Percentiles rank a stretch among this genome's conserved stretches.
Evolutionary conservation across 1,140 invertebrate species (phyloP).

Genomic region (Tetragonula clypearis): DNA sequence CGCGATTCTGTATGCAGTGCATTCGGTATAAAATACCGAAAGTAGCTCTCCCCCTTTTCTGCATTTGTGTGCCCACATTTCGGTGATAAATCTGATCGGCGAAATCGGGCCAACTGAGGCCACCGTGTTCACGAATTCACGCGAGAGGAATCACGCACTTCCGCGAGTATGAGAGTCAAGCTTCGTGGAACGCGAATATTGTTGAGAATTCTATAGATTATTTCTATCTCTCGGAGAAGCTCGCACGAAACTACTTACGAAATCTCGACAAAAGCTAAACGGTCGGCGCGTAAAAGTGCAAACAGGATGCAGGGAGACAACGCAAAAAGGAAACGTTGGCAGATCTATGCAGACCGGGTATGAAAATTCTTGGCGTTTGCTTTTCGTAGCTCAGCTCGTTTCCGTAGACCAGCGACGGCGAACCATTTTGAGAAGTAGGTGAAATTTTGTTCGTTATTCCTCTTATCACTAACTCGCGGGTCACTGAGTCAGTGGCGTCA

Average conservation of each 20-base stretch:
- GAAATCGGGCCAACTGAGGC: not conserved
- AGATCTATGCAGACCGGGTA: not conserved
- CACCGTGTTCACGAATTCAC: not conserved
- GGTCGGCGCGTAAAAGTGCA: not conserved
- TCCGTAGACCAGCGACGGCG: not conserved
- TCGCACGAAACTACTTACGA: not conserved
- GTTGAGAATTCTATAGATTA: not conserved
- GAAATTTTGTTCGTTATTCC: too few species aligned
- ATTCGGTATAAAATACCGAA: not conserved
- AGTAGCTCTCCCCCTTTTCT: not conserved
- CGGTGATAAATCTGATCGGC: not conserved
- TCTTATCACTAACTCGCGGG: too few species aligned
- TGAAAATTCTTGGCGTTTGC: slow-evolving; percentile 27
- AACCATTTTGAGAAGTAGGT: too few species aligned
- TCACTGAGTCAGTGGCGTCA: too few species aligned
- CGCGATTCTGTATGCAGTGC: not conserved
- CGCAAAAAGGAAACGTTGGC: not conserved
- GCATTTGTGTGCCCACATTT: not conserved
- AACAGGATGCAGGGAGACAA: too few species aligned
- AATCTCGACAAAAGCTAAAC: not conserved
- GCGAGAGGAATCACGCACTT: slow-evolving; percentile 12
- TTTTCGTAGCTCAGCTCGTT: not conserved
- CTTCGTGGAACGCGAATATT: not conserved
- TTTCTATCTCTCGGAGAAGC: not conserved
- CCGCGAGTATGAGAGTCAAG: too few species aligned